Percentiles rank a stretch among this genome's conserved stretches.
phyloP scores from a whole-genome alignment of 2,888 invertebrate genomes.

The Tipula vernalis region DNA sequence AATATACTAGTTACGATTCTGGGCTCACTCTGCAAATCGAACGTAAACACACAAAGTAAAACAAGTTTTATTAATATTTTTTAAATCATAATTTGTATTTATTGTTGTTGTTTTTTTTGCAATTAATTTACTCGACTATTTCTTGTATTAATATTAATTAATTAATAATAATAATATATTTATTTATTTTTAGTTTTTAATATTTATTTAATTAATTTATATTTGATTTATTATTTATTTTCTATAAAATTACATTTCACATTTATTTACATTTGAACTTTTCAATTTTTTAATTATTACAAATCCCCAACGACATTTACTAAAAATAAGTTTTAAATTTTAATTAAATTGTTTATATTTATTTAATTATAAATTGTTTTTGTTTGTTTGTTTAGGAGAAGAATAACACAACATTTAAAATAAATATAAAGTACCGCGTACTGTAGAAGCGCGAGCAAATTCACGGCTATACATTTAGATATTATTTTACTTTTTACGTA shows the following conservation, averaged over 20 bases:
- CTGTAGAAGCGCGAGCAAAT: not conserved
- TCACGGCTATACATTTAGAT: not conserved
- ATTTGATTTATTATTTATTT: not conserved
- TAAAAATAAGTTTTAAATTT: not conserved
- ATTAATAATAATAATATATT: not conserved
- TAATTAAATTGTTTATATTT: not conserved
- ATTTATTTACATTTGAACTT: constrained; percentile 7
- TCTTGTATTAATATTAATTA: not conserved
- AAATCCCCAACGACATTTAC: not conserved
- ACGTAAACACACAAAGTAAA: not conserved
- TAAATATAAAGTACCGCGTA: not conserved
- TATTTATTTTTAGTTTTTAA: not conserved
- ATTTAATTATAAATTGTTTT: not conserved
- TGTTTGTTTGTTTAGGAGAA: not conserved
- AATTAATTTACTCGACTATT: not conserved
- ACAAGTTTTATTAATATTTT: not conserved
- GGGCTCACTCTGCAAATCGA: too few relatives aligned
- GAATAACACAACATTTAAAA: not conserved
- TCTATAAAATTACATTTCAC: not conserved
- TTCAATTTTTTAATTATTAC: not conserved
- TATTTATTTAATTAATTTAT: not conserved
- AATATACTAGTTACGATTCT: too few relatives aligned
- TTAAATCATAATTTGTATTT: not conserved
- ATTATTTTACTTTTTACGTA: not conserved
- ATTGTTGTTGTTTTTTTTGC: not conserved